Conservation (phyloP, 2,797 vertebrate species). For the Philypnodon macrostomus region DNA sequence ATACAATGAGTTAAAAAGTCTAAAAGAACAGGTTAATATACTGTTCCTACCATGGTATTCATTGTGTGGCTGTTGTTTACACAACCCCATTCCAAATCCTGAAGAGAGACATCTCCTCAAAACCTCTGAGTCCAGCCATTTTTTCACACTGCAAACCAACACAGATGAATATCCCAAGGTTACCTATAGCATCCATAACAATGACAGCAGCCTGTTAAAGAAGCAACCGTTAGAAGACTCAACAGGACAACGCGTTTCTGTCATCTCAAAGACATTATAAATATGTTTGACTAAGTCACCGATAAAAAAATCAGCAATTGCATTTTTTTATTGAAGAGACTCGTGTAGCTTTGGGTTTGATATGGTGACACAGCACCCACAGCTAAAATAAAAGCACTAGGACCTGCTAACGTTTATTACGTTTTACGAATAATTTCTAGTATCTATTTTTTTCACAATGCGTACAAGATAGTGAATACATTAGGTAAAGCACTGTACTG, state of each 20-base stretch:
- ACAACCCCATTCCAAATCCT: conserved; percentile 29
- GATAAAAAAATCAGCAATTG: no score
- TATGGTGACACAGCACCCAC: background rate
- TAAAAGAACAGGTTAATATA: conserved; percentile 1
- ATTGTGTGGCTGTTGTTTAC: conserved; percentile 44
- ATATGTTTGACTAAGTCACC: no score
- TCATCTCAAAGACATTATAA: background rate
- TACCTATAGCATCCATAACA: conserved; percentile 31
- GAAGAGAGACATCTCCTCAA: background rate
- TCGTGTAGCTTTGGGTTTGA: no score
- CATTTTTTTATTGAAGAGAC: no score
- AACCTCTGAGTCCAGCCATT: conserved; percentile 11
- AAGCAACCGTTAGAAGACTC: conserved; percentile 16
- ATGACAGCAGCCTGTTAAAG: conserved; percentile 1
- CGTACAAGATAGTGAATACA: no score
- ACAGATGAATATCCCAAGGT: conserved; percentile 30
- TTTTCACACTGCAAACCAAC: conserved; percentile 23
- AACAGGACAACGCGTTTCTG: background rate
- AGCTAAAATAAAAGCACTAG: background rate
- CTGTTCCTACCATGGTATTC: conserved; percentile 54
- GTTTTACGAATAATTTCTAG: no score
- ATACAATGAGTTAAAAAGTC: conserved; percentile 1
- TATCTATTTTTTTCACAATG: no score
- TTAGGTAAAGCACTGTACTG: no score
- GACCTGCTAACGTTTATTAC: background rate